A percentile compares a stretch with the other conserved stretches of the same genome.
phyloP scores from a whole-genome alignment of 64 coral and sea anemone genomes.

The Acropora yongei region DNA sequence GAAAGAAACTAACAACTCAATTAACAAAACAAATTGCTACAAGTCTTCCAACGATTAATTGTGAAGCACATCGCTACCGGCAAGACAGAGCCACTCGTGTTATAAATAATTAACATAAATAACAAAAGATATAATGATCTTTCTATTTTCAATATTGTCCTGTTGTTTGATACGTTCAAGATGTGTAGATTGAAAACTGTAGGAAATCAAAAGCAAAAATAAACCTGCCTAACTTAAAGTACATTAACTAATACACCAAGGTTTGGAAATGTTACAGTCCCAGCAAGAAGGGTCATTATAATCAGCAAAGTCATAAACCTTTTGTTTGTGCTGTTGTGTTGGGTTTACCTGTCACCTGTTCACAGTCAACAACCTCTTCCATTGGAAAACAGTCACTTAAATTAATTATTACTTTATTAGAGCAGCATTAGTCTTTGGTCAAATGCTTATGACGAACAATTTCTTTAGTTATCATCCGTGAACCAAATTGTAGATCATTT shows the following conservation, averaged over 20 bases:
- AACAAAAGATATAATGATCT: slow-evolving; percentile 16
- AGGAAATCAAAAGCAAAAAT: background rate
- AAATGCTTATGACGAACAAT: no score
- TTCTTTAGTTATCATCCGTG: no score
- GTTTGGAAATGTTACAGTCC: no score
- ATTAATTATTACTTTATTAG: no score
- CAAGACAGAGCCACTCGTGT: background rate
- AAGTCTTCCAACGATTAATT: background rate
- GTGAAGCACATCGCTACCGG: background rate
- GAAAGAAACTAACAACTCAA: background rate
- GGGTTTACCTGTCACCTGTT: no score
- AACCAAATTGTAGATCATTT: no score
- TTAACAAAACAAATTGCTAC: background rate
- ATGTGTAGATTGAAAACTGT: background rate
- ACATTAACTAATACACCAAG: background rate
- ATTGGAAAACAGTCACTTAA: no score
- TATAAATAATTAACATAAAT: background rate
- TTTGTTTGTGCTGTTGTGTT: no score
- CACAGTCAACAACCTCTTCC: no score
- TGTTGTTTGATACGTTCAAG: background rate
- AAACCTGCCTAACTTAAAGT: background rate
- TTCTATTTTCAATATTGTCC: background rate
- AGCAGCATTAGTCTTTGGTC: no score
- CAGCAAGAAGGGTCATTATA: no score
- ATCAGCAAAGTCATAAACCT: no score